These are phyloP conservation scores for Cyclina sinensis DNA, from an alignment of 1,140 invertebrate genomes.

Conservation along the genomic window DNA sequence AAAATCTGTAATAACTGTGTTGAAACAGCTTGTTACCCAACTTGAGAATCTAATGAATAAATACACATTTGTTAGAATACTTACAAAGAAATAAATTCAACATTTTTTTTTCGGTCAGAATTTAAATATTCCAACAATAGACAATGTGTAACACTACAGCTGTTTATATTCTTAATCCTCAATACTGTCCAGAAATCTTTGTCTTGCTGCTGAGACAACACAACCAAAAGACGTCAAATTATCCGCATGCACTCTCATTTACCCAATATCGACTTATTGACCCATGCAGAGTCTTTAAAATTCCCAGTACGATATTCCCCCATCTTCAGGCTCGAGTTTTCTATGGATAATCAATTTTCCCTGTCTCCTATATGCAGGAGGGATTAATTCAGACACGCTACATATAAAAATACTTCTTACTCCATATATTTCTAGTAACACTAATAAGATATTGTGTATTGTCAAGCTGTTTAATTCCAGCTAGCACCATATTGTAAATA, in stretches of 20 bases:
- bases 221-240: slow-evolving; percentile 7
- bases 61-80: neutral
- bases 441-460: too few species aligned
- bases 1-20: too few species aligned
- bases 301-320: slow-evolving; percentile 27
- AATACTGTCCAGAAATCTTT: neutral
- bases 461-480: neutral
- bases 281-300: neutral
- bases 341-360: slow-evolving; percentile 6
- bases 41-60: too few species aligned
- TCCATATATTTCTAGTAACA: too few species aligned
- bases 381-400: too few species aligned
- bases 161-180: too few species aligned
- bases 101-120: slow-evolving; percentile 22
- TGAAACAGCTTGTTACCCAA: too few species aligned
- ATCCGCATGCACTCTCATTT: neutral
- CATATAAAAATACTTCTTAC: too few species aligned
- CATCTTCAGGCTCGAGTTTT: neutral
- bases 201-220: neutral
- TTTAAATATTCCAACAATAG: too few species aligned
- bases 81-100: slow-evolving; percentile 61
- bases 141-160: too few species aligned
- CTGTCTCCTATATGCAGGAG: neutral
- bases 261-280: slow-evolving; percentile 55
- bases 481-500: neutral